phyloP scores from a whole-genome alignment of 1,140 invertebrate species.

The Lepidurus arcticus region DNA sequence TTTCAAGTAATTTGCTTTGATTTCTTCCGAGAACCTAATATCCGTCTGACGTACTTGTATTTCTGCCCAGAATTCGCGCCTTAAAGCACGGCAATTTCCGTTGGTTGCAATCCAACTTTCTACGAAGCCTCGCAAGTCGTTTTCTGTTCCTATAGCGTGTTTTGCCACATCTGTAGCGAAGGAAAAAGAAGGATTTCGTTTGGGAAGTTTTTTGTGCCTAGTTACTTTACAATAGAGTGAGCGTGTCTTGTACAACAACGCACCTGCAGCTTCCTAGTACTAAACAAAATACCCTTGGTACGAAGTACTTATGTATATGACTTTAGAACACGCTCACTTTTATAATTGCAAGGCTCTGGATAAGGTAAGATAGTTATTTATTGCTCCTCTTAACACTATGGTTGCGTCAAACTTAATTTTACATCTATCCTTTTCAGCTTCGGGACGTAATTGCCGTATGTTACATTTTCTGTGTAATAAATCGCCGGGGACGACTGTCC shows the following conservation, averaged over 20 bases:
- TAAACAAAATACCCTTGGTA: not conserved
- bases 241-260: not conserved
- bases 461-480: not conserved
- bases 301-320: not conserved
- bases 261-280: not conserved
- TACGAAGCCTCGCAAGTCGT: no score
- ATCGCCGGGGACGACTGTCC: not conserved
- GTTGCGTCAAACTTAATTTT: not conserved
- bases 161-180: not conserved
- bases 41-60: no score
- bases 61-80: no score
- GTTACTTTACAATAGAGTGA: not conserved
- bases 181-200: not conserved
- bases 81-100: no score
- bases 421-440: not conserved
- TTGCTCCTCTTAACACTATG: not conserved
- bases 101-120: no score
- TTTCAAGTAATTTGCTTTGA: no score
- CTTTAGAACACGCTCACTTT: not conserved
- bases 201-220: not conserved
- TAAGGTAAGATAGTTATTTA: slow-evolving; percentile 6
- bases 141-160: no score
- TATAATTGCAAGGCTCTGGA: slow-evolving; percentile 3
- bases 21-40: no score
- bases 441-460: not conserved